phyloP scores from a whole-genome alignment of 2,888 invertebrate species.

The Rambutsinella grinnellia region DNA sequence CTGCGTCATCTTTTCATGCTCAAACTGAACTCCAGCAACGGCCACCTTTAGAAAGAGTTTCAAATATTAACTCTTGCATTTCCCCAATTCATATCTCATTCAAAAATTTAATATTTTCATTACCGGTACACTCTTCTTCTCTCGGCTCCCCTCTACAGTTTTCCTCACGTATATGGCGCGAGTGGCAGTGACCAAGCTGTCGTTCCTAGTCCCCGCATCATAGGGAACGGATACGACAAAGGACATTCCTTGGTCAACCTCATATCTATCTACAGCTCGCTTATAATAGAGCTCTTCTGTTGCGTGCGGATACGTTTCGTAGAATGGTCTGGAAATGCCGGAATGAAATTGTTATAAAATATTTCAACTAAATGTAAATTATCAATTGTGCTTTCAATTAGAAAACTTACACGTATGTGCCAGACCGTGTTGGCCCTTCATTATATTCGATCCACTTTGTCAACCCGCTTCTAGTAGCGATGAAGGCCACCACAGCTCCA shows the following conservation, averaged over 20 bases:
- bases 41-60: constrained; percentile 93
- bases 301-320: constrained; percentile 80
- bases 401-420: constrained; percentile 38
- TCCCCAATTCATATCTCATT: neutral
- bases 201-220: constrained; percentile 75
- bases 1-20: constrained; percentile 83
- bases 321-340: constrained; percentile 83
- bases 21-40: constrained; percentile 92
- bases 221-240: constrained; percentile 92
- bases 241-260: constrained; percentile 87
- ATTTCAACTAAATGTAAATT: too few species aligned
- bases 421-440: constrained; percentile 25
- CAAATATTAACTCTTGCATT: constrained; percentile 71
- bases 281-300: constrained; percentile 93
- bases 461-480: constrained; percentile 91
- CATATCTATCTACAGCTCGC: constrained; percentile 90
- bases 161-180: constrained; percentile 84
- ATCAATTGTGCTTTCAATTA: neutral
- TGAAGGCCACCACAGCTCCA: constrained; percentile 86
- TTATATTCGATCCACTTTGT: constrained; percentile 84
- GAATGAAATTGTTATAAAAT: too few species aligned
- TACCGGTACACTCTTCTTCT: constrained; percentile 21
- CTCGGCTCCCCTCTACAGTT: neutral
- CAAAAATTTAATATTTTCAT: neutral
- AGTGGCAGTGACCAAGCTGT: constrained; percentile 86